A percentile compares a stretch with the other conserved stretches of the same genome.
Conservation (phyloP, 2,113 vertebrate species). For the Colistium nudipinnis region DNA sequence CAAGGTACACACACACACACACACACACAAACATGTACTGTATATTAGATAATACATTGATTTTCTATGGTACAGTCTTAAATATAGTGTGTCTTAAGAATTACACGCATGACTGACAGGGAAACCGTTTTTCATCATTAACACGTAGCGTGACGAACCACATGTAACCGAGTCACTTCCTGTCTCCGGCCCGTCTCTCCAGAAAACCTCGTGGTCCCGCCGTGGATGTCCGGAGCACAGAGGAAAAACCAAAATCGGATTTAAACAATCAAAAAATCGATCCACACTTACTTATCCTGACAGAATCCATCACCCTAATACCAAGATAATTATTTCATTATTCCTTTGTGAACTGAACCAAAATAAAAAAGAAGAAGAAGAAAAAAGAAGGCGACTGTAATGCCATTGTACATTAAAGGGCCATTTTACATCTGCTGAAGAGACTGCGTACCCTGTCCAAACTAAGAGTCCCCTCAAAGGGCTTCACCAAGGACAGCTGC, state of each 20-base stretch:
- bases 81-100: too few relatives aligned
- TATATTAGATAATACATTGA: too few relatives aligned
- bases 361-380: constrained; percentile 48
- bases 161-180: background rate
- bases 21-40: background rate
- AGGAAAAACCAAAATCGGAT: constrained; percentile 66
- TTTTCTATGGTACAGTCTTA: too few relatives aligned
- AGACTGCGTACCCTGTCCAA: constrained; percentile 40
- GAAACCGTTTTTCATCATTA: too few relatives aligned
- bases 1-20: constrained; percentile 69
- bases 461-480: constrained; percentile 46
- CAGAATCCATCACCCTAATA: constrained; percentile 64
- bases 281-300: constrained; percentile 56
- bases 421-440: constrained; percentile 40
- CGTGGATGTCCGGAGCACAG: constrained; percentile 73
- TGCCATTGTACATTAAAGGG: constrained; percentile 52
- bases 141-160: too few relatives aligned
- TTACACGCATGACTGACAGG: too few relatives aligned
- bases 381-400: constrained; percentile 36
- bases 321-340: constrained; percentile 61
- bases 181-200: constrained; percentile 25
- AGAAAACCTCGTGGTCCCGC: constrained; percentile 73
- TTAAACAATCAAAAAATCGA: constrained; percentile 69
- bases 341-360: constrained; percentile 70
- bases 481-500: too few relatives aligned